Evolutionary conservation across 2,113 vertebrate genomes (phyloP).

Genomic region (Corythoichthys haematopterus): DNA sequence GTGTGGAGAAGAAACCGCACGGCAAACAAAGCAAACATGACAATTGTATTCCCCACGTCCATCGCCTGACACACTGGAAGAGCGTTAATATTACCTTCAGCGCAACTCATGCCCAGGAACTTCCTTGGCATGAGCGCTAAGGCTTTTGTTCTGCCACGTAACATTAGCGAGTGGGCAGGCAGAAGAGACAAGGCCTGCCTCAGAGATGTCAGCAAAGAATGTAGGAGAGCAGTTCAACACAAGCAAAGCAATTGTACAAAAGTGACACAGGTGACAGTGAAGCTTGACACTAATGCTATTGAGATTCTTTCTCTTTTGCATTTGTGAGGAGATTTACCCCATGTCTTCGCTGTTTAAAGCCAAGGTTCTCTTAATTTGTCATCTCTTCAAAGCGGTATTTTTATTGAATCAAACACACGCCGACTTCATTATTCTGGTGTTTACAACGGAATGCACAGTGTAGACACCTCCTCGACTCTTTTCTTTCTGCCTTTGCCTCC

Average conservation of each 20-base stretch:
- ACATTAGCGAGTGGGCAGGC: slow-evolving; percentile 63
- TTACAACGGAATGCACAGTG: slow-evolving; percentile 29
- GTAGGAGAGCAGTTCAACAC: slow-evolving; percentile 51
- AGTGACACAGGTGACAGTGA: slow-evolving; percentile 46
- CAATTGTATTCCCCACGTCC: slow-evolving; percentile 55
- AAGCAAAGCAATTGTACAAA: slow-evolving; percentile 38
- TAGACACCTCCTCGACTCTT: slow-evolving; percentile 20
- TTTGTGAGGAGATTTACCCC: slow-evolving; percentile 31
- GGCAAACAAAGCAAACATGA: slow-evolving; percentile 67
- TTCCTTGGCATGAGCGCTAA: slow-evolving; percentile 54
- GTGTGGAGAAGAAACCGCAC: slow-evolving; percentile 53
- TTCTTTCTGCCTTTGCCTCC: slow-evolving; percentile 25
- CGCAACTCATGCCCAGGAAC: slow-evolving; percentile 58
- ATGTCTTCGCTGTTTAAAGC: slow-evolving; percentile 34
- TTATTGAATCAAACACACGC: slow-evolving; percentile 2
- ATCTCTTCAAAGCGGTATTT: slow-evolving; percentile 11
- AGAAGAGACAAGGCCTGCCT: slow-evolving; percentile 59
- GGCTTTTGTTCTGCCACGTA: slow-evolving; percentile 65
- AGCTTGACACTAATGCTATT: slow-evolving; percentile 47
- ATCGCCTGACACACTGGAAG: slow-evolving; percentile 59
- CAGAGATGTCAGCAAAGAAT: slow-evolving; percentile 43
- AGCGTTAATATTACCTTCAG: slow-evolving; percentile 56
- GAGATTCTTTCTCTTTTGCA: slow-evolving; percentile 34
- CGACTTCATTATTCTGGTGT: slow-evolving; percentile 19
- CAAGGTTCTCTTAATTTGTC: slow-evolving; percentile 22